A percentile compares a stretch with the other conserved stretches of the same genome.
Evolutionary conservation across 2,888 invertebrate species (phyloP).

Genomic region (Aricia artaxerxes): DNA sequence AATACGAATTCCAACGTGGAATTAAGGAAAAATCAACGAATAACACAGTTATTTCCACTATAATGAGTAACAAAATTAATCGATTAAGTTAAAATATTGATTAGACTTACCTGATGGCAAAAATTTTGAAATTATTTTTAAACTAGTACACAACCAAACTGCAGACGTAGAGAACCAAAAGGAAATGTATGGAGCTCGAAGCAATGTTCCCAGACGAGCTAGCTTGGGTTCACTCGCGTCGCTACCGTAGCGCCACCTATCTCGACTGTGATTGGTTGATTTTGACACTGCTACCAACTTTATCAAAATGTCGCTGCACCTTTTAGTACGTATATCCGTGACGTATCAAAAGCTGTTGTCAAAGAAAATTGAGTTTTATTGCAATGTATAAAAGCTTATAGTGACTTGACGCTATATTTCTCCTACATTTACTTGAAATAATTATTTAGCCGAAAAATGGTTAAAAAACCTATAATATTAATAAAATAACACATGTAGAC

Average conservation of each 20-base stretch:
- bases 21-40: constrained; percentile 62
- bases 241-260: constrained; percentile 72
- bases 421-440: constrained; percentile 71
- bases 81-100: constrained; percentile 63
- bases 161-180: constrained; percentile 80
- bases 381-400: constrained; percentile 21
- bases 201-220: constrained; percentile 77
- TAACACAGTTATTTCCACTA: constrained; percentile 56
- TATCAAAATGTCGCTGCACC: constrained; percentile 51
- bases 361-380: constrained; percentile 50
- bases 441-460: constrained; percentile 57
- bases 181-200: constrained; percentile 81
- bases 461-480: constrained; percentile 50
- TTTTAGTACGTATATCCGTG: constrained; percentile 78
- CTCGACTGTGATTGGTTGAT: constrained; percentile 62
- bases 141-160: constrained; percentile 80
- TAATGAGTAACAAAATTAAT: constrained; percentile 60
- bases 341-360: constrained; percentile 47
- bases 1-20: constrained; percentile 79
- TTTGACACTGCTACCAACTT: constrained; percentile 63
- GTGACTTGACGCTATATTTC: constrained; percentile 43
- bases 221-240: constrained; percentile 78
- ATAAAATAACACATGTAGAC: constrained; percentile 35
- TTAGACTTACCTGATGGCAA: constrained; percentile 78
- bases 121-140: constrained; percentile 80